Base-by-base conservation (phyloP, 1,140 invertebrate genomes). In the Dryas iulia region DNA sequence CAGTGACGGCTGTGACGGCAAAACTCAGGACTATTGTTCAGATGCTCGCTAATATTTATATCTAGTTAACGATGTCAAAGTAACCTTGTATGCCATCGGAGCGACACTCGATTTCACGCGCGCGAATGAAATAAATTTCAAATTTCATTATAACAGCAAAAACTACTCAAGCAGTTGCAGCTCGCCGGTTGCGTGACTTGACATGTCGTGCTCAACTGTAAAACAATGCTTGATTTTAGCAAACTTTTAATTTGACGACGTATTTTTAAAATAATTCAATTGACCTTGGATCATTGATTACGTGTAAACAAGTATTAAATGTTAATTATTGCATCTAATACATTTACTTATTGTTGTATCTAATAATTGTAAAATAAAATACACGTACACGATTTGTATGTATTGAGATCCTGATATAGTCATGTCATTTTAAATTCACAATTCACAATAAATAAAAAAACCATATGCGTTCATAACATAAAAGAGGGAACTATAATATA, bases 171-270 rank as follows among this genome's bases (percentile, higher is more conserved):
- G 39, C 39, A 39, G 14, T 47, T 47, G 14, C 39, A 18, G 39
- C 2, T 47, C 8, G 39, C 21, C 67, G 76, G 65, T 89, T 65
- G 87, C 87, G 87, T 89, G 87, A 79, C 78, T 69, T 58, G 66
- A 12, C 59, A 69, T 79, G 85, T 83, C 87, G 84, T 87, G 84
- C 87, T 85, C 84, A 82, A 82, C 74, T 59, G 81, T 81, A 80
- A 78, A 79, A 83, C 78, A 76, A 78, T 77, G 76, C 80, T 87
- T 75, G 76, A 81, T 64, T 81, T 85, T 86, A 79, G 86, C 82
- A 71, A 86, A 84, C 39, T 18, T 74, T 78, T 66, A 47, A 65
- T 69, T 63, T 75, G 71, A 78, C 75, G 21, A 10, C 3, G 14
- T 47, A 47, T 18, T 21, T 47, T 47, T 21, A 21, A 47, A 18